Conservation (phyloP, 2,797 vertebrate genomes). For the Octomys mimax region DNA sequence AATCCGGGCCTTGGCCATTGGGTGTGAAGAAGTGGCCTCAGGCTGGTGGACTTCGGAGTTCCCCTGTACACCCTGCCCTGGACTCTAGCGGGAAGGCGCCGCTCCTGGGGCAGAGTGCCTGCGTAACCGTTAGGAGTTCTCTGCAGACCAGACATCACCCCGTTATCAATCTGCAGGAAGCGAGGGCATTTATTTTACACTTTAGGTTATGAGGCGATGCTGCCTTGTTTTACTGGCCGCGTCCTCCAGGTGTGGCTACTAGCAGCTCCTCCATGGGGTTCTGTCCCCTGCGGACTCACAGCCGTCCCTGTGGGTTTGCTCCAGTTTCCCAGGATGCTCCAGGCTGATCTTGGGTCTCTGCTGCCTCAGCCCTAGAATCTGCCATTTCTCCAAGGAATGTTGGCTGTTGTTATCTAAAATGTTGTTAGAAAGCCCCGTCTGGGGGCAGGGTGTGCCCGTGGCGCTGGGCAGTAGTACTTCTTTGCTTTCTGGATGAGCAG, state of each 20-base stretch:
- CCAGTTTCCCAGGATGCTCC: rapidly evolving
- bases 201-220: not conserved
- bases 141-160: too few relatives aligned
- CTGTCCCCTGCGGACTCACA: rapidly evolving
- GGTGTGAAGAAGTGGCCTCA: not conserved
- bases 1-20: not conserved
- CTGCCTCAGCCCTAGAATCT: not conserved
- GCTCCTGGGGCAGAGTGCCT: rapidly evolving
- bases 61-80: rapidly evolving
- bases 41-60: not conserved
- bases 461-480: not conserved
- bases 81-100: not conserved
- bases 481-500: not conserved
- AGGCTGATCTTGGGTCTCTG: not conserved
- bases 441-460: rapidly evolving
- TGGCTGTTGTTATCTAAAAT: not conserved
- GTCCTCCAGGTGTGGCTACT: rapidly evolving
- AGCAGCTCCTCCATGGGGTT: not conserved
- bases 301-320: rapidly evolving
- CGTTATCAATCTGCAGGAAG: rapidly evolving
- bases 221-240: not conserved
- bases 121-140: not conserved
- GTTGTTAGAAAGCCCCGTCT: not conserved
- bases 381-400: not conserved
- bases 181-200: rapidly evolving